A percentile compares a stretch with the other conserved stretches of the same genome.
Conservation (phyloP, 2,113 vertebrate species). For the Eubucco bourcierii region DNA sequence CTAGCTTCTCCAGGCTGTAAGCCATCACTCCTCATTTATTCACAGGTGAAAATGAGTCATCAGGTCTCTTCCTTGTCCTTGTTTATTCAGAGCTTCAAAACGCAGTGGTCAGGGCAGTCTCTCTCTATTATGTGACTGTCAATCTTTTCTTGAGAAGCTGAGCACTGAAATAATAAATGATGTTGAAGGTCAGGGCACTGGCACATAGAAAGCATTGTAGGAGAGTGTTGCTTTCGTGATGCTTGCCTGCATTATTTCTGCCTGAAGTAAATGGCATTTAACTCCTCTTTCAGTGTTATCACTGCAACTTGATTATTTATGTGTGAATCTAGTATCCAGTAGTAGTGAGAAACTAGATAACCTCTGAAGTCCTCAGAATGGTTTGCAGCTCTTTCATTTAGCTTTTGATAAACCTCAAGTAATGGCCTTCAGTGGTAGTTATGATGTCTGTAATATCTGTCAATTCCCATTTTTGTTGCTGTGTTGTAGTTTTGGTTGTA, state of each 20-base stretch:
- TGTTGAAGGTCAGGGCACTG: conserved; percentile 25
- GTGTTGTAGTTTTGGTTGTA: background rate
- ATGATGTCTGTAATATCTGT: background rate
- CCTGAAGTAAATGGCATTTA: conserved; percentile 5
- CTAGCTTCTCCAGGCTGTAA: background rate
- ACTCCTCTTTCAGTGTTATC: background rate
- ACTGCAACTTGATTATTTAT: background rate
- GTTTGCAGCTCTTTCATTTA: background rate
- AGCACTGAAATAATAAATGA: conserved; percentile 24
- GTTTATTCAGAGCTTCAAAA: conserved; percentile 26
- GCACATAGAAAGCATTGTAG: background rate
- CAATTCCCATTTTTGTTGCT: background rate
- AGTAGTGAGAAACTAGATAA: background rate
- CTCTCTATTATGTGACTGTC: background rate
- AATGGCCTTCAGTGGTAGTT: background rate
- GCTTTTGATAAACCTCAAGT: background rate
- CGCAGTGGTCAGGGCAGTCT: background rate
- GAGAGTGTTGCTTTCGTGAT: background rate
- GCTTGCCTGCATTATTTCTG: background rate
- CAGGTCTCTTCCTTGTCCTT: conserved; percentile 1
- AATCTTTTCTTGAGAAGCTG: background rate
- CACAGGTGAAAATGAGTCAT: conserved; percentile 41
- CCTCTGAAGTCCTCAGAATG: background rate
- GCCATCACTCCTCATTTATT: conserved; percentile 28
- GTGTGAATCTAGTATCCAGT: background rate